A percentile compares a stretch with the other conserved stretches of the same genome.
Conservation (phyloP, 1,140 invertebrate species). For the Brachionus paranguensis region DNA sequence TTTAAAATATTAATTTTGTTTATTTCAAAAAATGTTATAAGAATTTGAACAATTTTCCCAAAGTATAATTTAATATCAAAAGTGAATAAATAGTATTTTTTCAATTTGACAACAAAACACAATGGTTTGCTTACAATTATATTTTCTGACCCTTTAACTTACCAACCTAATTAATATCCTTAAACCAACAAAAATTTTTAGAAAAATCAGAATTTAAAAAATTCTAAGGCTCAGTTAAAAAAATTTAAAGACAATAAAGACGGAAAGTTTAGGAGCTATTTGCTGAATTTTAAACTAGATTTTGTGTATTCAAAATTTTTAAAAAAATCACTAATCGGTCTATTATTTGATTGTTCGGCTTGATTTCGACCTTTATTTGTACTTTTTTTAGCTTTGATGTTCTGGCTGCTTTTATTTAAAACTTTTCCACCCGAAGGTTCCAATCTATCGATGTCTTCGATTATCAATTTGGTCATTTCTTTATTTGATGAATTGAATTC, state of each 20-base stretch:
- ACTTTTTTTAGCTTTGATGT: not conserved
- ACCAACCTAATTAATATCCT: too few relatives aligned
- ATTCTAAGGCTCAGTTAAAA: too few relatives aligned
- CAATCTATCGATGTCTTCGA: not conserved
- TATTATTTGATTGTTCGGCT: not conserved
- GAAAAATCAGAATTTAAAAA: too few relatives aligned
- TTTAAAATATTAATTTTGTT: not conserved
- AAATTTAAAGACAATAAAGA: too few relatives aligned
- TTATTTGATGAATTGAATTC: not conserved
- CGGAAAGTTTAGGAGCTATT: not conserved
- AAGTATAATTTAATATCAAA: not conserved
- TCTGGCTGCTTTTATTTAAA: not conserved
- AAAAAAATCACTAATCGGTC: constrained; percentile 29
- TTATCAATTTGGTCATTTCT: not conserved
- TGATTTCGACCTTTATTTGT: not conserved
- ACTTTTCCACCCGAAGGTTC: not conserved
- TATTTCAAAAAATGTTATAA: not conserved
- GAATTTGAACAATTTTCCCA: not conserved
- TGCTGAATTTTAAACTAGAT: not conserved
- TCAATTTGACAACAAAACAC: too few relatives aligned
- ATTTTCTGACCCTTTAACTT: too few relatives aligned
- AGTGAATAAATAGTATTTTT: not conserved
- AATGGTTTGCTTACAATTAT: too few relatives aligned
- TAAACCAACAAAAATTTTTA: too few relatives aligned
- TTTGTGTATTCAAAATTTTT: not conserved